Evolutionary conservation across 2,113 vertebrate genomes (phyloP).

Genomic region (Cervus canadensis): DNA sequence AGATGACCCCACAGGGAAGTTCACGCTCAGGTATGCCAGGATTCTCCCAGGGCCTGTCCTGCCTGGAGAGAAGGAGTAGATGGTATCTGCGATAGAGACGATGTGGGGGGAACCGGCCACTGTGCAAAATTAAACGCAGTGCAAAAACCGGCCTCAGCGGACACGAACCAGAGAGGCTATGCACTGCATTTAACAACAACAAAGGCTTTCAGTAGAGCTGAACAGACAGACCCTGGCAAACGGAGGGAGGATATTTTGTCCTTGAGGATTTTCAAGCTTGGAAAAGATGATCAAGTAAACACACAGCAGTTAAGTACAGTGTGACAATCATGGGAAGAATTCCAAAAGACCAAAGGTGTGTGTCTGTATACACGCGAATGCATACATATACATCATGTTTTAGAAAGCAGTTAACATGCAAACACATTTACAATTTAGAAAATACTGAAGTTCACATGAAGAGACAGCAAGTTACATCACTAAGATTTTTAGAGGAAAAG

Average conservation of each 20-base stretch:
- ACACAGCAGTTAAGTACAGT: neutral
- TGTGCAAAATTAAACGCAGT: neutral
- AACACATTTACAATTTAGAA: neutral
- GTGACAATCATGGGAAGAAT: neutral
- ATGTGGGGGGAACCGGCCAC: rapidly evolving
- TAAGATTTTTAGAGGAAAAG: neutral
- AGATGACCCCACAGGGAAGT: neutral
- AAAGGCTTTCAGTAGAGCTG: neutral
- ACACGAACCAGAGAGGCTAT: rapidly evolving
- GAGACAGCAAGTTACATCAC: neutral
- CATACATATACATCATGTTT: neutral
- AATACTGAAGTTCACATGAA: neutral
- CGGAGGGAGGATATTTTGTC: neutral
- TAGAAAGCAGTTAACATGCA: neutral
- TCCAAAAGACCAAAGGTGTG: neutral
- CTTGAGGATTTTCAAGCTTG: neutral
- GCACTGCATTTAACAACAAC: neutral
- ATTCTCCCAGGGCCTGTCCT: neutral
- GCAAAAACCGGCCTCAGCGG: neutral
- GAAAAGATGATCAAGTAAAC: neutral
- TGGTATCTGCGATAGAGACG: neutral
- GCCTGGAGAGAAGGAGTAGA: neutral
- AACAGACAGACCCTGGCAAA: neutral
- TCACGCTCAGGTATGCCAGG: neutral
- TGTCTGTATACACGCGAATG: neutral